Conservation (phyloP, 1,140 invertebrate species). For the Pseudomyrmex dendroicus region DNA sequence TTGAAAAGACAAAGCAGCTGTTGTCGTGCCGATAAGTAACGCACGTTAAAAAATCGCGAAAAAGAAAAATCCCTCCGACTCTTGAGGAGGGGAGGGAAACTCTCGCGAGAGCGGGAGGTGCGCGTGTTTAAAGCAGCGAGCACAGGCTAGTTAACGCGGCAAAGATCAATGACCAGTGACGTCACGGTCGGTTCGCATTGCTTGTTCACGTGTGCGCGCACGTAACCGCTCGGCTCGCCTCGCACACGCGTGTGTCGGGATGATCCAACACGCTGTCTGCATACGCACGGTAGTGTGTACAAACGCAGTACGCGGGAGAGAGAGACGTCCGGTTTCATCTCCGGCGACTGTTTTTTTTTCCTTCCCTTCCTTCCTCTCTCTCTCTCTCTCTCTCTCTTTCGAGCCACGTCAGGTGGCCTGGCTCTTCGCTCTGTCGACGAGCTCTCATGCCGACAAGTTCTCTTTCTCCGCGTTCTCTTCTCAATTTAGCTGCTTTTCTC, state of each 20-base stretch:
- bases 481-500: neutral
- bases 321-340: too few species aligned
- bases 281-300: too few species aligned
- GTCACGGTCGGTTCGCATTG: constrained; percentile 51
- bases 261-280: neutral
- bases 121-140: neutral
- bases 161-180: constrained; percentile 68
- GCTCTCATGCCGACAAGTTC: neutral
- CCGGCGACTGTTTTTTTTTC: too few species aligned
- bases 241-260: neutral
- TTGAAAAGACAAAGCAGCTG: constrained; percentile 9
- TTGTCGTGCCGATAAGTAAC: neutral
- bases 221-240: constrained; percentile 23
- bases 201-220: constrained; percentile 39
- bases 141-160: constrained; percentile 25
- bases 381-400: constrained; percentile 3
- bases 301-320: too few species aligned
- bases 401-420: neutral
- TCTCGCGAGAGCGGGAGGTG: neutral
- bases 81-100: neutral
- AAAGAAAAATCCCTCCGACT: too few species aligned
- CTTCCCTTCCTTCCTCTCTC: constrained; percentile 8
- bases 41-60: too few species aligned
- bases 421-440: constrained; percentile 28
- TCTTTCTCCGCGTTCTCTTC: neutral